phyloP scores from a whole-genome alignment of 1,140 invertebrate species.

The Platyscapa corneri region DNA sequence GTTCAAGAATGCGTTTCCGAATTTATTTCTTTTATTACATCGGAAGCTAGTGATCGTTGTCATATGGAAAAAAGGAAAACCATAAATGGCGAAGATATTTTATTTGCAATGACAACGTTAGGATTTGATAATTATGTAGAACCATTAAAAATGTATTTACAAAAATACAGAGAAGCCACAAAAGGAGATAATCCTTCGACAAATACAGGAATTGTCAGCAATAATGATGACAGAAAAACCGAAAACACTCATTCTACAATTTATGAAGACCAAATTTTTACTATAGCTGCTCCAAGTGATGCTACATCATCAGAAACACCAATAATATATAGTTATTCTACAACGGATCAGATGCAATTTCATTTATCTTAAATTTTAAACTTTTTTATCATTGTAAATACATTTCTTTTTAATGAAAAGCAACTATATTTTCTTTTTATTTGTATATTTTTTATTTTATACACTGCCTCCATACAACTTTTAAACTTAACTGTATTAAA shows the following conservation, averaged over 20 bases:
- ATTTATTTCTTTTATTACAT: constrained; percentile 99
- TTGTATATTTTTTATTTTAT: too few relatives aligned
- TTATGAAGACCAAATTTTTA: constrained; percentile 72
- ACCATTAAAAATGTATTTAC: constrained; percentile 95
- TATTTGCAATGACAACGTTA: constrained; percentile 96
- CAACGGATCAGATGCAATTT: constrained; percentile 72
- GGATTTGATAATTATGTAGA: constrained; percentile 99
- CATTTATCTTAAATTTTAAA: constrained; percentile 66
- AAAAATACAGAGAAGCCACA: constrained; percentile 94
- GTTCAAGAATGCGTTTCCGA: constrained; percentile 99
- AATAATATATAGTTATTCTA: constrained; percentile 72
- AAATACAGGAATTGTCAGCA: constrained; percentile 48
- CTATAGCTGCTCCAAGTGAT: constrained; percentile 67
- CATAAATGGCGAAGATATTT: constrained; percentile 99
- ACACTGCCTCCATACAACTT: too few relatives aligned
- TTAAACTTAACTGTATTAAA: too few relatives aligned
- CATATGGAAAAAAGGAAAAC: constrained; percentile 99
- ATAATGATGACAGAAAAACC: constrained; percentile 66
- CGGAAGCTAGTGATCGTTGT: constrained; percentile 97
- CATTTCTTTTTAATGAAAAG: neutral
- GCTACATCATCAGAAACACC: constrained; percentile 70
- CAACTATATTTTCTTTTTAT: too few relatives aligned
- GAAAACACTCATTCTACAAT: constrained; percentile 62
- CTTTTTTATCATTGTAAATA: neutral
- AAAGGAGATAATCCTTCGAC: constrained; percentile 70